These are phyloP conservation scores for Wasmannia auropunctata DNA, from an alignment of 1,140 invertebrate species.

Conservation along the genomic window DNA sequence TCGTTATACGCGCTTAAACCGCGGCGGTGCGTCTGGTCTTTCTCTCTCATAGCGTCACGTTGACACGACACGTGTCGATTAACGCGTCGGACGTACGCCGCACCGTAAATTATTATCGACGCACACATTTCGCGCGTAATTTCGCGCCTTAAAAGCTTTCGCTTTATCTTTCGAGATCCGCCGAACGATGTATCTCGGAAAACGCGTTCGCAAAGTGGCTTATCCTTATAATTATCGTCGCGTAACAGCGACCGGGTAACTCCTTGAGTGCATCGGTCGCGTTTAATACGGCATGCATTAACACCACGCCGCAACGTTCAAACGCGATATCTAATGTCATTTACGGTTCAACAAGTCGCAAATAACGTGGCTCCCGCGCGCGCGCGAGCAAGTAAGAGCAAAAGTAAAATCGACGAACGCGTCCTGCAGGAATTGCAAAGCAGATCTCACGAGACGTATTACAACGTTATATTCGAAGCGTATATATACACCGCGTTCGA, in stretches of 20 bases:
- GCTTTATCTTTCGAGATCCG: neutral
- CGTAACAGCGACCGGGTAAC: neutral
- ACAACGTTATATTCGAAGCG: neutral
- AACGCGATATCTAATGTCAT: constrained; percentile 4
- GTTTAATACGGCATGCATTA: neutral
- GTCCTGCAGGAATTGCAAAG: neutral
- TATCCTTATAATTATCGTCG: neutral
- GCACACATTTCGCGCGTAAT: neutral
- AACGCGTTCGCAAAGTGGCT: neutral
- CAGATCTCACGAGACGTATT: neutral
- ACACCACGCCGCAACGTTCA: neutral
- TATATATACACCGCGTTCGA: neutral
- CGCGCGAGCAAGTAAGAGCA: neutral
- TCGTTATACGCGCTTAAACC: constrained; percentile 2
- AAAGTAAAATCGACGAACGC: neutral
- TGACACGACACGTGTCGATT: neutral
- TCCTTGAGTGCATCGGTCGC: neutral
- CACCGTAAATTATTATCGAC: neutral
- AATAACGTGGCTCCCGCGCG: neutral
- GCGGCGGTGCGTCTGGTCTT: neutral
- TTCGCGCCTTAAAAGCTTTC: neutral
- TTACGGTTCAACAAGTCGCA: neutral
- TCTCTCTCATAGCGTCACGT: neutral
- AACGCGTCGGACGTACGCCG: neutral
- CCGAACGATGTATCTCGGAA: neutral